A percentile compares a stretch with the other conserved stretches of the same genome.
Conservation (phyloP, 2,888 invertebrate genomes). For the Quadroppia sp. region DNA sequence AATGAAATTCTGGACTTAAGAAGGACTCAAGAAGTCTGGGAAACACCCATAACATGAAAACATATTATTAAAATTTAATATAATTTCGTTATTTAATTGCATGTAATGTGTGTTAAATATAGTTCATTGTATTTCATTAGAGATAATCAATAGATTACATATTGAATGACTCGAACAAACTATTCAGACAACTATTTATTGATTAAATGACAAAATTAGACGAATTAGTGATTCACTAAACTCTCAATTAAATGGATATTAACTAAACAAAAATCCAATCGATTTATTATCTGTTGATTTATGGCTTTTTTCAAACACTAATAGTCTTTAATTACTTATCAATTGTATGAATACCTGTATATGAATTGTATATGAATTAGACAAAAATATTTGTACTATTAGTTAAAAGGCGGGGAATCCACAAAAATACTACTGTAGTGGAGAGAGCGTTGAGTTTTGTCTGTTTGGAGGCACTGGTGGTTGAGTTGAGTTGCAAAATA, state of each 20-base stretch:
- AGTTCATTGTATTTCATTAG: conserved; percentile 4
- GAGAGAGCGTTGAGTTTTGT: not conserved
- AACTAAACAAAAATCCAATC: not conserved
- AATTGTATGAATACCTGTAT: too few relatives aligned
- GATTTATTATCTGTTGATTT: conserved; percentile 27
- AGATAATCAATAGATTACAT: conserved; percentile 1
- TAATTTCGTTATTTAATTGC: not conserved
- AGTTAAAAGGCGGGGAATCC: not conserved
- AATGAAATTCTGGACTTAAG: too few relatives aligned
- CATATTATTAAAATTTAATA: not conserved
- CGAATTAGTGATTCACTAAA: not conserved
- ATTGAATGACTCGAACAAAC: not conserved
- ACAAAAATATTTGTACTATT: not conserved
- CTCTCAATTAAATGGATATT: not conserved
- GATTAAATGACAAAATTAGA: not conserved
- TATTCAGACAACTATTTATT: not conserved
- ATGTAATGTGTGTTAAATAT: not conserved
- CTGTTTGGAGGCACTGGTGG: not conserved
- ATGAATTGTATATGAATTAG: not conserved
- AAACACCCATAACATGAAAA: conserved; percentile 11
- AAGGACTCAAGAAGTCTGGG: too few relatives aligned
- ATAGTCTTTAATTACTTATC: conserved; percentile 20
- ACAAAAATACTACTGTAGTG: not conserved
- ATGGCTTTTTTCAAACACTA: not conserved
- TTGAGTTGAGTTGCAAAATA: not conserved